A percentile compares a stretch with the other conserved stretches of the same genome.
Evolutionary conservation across 2,797 vertebrate genomes (phyloP).

Genomic region (Myotis vivesi): DNA sequence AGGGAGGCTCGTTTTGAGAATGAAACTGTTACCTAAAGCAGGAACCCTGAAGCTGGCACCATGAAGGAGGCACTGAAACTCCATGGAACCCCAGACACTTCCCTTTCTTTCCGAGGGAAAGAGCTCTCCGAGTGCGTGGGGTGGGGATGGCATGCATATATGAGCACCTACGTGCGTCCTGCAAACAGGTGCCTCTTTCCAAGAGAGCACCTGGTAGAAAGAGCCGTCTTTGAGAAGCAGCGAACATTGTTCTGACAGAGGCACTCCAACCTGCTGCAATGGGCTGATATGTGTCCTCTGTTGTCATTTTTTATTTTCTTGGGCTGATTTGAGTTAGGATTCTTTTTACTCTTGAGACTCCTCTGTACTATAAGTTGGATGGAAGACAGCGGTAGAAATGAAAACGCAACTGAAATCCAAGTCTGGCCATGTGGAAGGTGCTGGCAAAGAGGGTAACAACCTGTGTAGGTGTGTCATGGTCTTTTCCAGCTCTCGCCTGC

Average conservation of each 20-base stretch:
- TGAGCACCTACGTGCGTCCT: not conserved
- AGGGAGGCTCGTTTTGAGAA: not conserved
- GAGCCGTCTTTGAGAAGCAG: not conserved
- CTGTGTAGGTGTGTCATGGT: accelerated
- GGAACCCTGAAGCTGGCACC: not conserved
- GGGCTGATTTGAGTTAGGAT: no score
- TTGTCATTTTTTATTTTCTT: no score
- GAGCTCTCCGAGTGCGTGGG: not conserved
- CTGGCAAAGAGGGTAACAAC: accelerated
- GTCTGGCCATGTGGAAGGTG: not conserved
- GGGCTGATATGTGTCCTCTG: accelerated
- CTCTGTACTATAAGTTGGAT: no score
- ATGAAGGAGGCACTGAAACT: not conserved
- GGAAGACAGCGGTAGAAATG: not conserved
- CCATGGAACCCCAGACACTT: not conserved
- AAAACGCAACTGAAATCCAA: accelerated
- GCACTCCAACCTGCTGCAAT: accelerated
- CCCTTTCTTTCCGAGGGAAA: not conserved
- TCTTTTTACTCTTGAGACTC: no score
- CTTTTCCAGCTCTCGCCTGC: accelerated
- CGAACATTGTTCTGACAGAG: not conserved
- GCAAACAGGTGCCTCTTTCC: not conserved
- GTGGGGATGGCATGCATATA: not conserved
- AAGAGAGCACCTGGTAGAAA: not conserved
- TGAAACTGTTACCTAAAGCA: not conserved